Evolutionary conservation across 1,140 invertebrate species (phyloP), one percentile per base, ranked within the genome.

Genomic region (Drosophila pandora): DNA sequence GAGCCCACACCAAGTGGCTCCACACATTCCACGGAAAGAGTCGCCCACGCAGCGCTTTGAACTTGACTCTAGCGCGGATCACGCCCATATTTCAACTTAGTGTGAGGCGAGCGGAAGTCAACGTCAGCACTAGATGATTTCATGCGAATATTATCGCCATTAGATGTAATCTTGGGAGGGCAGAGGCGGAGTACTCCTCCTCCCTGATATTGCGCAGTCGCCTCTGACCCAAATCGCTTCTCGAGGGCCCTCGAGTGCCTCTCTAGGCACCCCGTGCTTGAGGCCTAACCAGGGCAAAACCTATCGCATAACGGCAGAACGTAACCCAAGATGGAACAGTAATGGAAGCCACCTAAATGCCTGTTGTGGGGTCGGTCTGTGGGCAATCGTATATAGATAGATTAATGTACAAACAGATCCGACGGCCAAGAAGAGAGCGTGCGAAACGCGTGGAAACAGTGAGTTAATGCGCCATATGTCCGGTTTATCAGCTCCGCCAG

Each of bases 81-180:
- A 41, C 47, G 58, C 50, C 68, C 37, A 39, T 21, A 25, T 43
- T 49, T 39, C 10, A 21, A 34, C 5, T 47, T 28, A 39, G 37
- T 41, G 47, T 47, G 58, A 25, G 70, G 50, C 65, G 56, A 72
- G 80, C 80, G 80, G 81, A 84, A 84, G 80, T 85, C 52, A 59
- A 30, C 72, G 80, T 84, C 81, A 85, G 28, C 67, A 56, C 69
- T 77, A 72, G 62, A 79, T 73, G 65, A 76, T 43, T 80, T 64
- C 70, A 72, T 80, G 72, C 63, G 81, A 54, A 67, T 84, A 73
- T 76, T 76, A 68, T 25, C 59, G 52, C 28, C 32, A 43, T 57
- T 64, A 28, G 21, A 39, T 50, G 49, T 45, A 25, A 32, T 52
- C 28, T 54, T 53, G 17, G 32, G 56, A n/a, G n/a, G 37, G 32